phyloP scores from a whole-genome alignment of 1,140 invertebrate species.

The Cyclargus thomasi region DNA sequence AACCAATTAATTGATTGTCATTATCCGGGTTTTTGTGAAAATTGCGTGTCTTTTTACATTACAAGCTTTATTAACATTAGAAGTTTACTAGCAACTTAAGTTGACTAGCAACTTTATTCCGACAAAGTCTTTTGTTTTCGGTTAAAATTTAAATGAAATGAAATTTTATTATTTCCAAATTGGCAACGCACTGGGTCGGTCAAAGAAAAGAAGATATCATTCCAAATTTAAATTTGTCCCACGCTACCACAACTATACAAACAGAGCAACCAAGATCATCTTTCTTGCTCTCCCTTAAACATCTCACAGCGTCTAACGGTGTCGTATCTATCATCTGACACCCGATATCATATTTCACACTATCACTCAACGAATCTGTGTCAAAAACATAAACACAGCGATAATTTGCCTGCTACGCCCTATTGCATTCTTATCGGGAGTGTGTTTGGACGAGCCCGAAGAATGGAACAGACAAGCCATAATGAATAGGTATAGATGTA shows the following conservation, averaged over 20 bases:
- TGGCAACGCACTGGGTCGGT: no score
- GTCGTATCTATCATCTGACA: conserved; percentile 8
- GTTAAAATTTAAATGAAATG: no score
- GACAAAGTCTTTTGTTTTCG: no score
- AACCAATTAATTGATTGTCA: not conserved
- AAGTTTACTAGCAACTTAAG: no score
- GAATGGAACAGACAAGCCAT: not conserved
- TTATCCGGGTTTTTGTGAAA: not conserved
- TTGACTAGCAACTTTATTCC: no score
- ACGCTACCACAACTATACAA: not conserved
- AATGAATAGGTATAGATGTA: not conserved
- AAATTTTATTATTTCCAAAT: no score
- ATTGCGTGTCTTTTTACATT: not conserved
- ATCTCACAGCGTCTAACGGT: not conserved
- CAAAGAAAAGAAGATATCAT: not conserved
- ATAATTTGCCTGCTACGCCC: conserved; percentile 58
- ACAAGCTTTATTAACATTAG: no score
- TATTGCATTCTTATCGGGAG: conserved; percentile 63
- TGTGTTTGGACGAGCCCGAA: conserved; percentile 42
- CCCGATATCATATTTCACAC: conserved; percentile 17
- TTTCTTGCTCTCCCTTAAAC: not conserved
- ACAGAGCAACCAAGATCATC: not conserved
- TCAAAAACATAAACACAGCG: conserved; percentile 46
- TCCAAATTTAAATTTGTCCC: not conserved
- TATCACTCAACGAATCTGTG: conserved; percentile 36